A percentile compares a stretch with the other conserved stretches of the same genome.
Conservation (phyloP, 2,888 invertebrate species). For the Diplazon laetatorius region DNA sequence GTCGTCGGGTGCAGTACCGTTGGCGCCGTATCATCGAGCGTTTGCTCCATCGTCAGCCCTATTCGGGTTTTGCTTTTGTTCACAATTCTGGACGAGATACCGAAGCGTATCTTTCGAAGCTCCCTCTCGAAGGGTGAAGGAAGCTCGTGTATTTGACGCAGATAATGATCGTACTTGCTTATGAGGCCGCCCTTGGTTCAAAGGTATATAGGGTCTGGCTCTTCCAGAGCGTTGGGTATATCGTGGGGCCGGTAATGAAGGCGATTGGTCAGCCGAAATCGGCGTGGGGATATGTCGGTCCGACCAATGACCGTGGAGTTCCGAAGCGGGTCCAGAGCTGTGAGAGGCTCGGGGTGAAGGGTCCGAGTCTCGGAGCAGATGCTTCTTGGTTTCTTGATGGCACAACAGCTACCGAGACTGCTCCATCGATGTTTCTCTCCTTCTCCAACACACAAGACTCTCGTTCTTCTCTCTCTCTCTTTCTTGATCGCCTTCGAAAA, state of each 20-base stretch:
- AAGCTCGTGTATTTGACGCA: slow-evolving; percentile 6
- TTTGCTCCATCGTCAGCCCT: slow-evolving; percentile 22
- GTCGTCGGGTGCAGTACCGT: slow-evolving; percentile 37
- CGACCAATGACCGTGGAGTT: slow-evolving; percentile 20
- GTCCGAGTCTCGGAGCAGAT: slow-evolving; percentile 44
- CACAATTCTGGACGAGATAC: not conserved
- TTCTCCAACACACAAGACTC: too few species aligned
- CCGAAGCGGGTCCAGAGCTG: slow-evolving; percentile 17
- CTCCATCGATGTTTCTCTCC: not conserved
- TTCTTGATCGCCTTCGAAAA: slow-evolving; percentile 29
- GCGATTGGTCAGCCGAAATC: slow-evolving; percentile 4
- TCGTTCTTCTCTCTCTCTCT: not conserved
- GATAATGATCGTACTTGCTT: slow-evolving; percentile 8
- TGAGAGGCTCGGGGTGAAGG: slow-evolving; percentile 22
- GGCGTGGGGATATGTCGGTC: slow-evolving; percentile 7
- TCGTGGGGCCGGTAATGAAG: not conserved
- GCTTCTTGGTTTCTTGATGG: slow-evolving; percentile 33
- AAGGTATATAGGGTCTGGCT: not conserved
- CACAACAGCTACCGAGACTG: slow-evolving; percentile 20
- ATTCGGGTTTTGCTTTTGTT: slow-evolving; percentile 3
- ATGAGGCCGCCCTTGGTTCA: not conserved
- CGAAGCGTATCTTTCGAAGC: too few species aligned
- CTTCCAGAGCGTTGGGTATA: not conserved
- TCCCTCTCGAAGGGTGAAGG: not conserved
- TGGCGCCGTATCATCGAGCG: slow-evolving; percentile 33